Percentiles rank a stretch among this genome's conserved stretches.
phyloP scores from a whole-genome alignment of 1,140 invertebrate genomes.

The Bombus impatiens region DNA sequence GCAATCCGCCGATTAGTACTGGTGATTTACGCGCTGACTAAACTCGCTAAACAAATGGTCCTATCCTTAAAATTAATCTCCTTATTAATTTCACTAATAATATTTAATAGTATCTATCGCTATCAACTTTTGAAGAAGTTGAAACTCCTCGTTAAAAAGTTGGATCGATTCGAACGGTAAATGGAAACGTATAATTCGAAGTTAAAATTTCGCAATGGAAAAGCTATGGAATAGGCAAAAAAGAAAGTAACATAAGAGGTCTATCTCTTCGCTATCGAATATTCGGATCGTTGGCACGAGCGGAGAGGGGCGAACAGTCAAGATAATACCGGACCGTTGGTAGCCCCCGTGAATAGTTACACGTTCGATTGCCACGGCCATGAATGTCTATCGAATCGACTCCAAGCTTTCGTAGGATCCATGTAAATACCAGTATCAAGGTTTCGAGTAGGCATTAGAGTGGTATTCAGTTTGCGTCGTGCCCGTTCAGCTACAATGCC shows the following conservation, averaged over 20 bases:
- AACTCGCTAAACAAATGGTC: too few species aligned
- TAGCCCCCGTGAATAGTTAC: constrained; percentile 70
- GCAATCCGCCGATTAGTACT: too few species aligned
- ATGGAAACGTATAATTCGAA: not conserved
- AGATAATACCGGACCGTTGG: constrained; percentile 60
- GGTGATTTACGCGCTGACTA: too few species aligned
- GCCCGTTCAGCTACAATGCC: constrained; percentile 69
- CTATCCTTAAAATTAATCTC: too few species aligned
- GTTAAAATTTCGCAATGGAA: not conserved
- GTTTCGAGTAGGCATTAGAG: constrained; percentile 68
- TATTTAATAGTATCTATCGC: not conserved
- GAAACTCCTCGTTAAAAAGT: not conserved
- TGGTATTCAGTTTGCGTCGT: constrained; percentile 73
- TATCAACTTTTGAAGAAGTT: constrained; percentile 5
- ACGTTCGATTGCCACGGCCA: constrained; percentile 66
- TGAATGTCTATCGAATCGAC: constrained; percentile 70
- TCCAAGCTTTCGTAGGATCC: constrained; percentile 53
- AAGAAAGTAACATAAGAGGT: not conserved
- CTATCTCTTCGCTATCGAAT: not conserved
- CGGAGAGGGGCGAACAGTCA: constrained; percentile 43
- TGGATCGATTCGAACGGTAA: not conserved
- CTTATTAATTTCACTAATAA: too few species aligned
- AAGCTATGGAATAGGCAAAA: not conserved
- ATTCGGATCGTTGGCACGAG: constrained; percentile 2
- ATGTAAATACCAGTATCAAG: constrained; percentile 68